Base-by-base conservation (phyloP, 1,140 invertebrate genomes). In the Drepana arcuata region DNA sequence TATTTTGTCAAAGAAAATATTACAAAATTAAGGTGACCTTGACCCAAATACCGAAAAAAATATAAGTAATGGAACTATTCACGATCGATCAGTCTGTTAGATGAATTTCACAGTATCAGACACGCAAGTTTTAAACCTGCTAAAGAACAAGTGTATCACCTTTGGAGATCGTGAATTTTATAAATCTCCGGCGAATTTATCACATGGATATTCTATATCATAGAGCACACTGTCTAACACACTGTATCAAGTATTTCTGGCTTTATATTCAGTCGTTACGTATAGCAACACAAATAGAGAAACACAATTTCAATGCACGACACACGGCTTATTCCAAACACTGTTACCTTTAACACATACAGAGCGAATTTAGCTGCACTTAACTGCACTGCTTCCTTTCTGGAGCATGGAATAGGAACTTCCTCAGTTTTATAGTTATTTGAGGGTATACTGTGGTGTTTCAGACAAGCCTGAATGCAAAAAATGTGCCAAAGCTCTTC, bases 381-480 rank as follows among this genome's bases (percentile, higher is more conserved):
- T 77, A 78, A 78, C 73, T 62, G 65, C 69, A 78, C 63, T 62
- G 77, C 73, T 78, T 74, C 59, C 58, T 63, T 58, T 62, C 59
- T 38, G 59, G 63, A 56, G 70, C 71, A 78, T 81, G 69, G 59
- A 26, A 37, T 38, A 48, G 38, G 30, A 32, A 34, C 28, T 24
- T 21, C 37, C n/a, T 11, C 10, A 7, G n/a, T n/a, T n/a, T n/a
- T n/a, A n/a, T n/a, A n/a, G n/a, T n/a, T n/a, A n/a, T n/a, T n/a
- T n/a, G n/a, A n/a, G n/a, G n/a, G n/a, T n/a, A n/a, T n/a, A n/a
- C n/a, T n/a, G n/a, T 33, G 24, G 34, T 59, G 38, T 74, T 73
- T 33, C 73, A 97, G 95, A 96, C 84, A 95, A 96, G 79, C 91
- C 93, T 39, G 93, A 95, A 73, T 95, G 94, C 83, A 94, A 95